These are phyloP conservation scores for Bembecia ichneumoniformis DNA, from an alignment of 2,888 invertebrate genomes.

Conservation along the genomic window DNA sequence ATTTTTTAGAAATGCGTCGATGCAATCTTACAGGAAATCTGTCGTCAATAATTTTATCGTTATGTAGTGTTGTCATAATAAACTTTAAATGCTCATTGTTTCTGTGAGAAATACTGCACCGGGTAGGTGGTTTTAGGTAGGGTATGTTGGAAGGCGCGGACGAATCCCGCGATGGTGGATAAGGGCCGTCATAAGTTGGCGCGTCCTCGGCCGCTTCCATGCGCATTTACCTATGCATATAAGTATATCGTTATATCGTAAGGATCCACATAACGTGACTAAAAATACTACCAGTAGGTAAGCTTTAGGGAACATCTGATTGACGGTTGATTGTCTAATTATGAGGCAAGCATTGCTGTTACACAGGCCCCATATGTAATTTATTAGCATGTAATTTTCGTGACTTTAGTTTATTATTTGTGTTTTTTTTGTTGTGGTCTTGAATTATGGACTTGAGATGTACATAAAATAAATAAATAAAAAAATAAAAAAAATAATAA, in stretches of 20 bases:
- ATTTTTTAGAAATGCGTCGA: not conserved
- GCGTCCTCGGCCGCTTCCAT: slow-evolving; percentile 22
- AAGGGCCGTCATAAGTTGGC: slow-evolving; percentile 58
- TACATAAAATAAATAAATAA: too few relatives aligned
- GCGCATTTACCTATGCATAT: slow-evolving; percentile 12
- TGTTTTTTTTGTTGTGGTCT: too few relatives aligned
- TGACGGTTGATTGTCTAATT: too few relatives aligned
- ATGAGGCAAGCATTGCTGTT: too few relatives aligned
- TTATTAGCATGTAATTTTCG: too few relatives aligned
- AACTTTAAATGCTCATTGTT: slow-evolving; percentile 65
- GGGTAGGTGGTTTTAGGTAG: slow-evolving; percentile 26
- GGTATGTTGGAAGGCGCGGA: slow-evolving; percentile 38
- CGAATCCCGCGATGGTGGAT: slow-evolving; percentile 54
- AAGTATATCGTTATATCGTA: slow-evolving; percentile 65
- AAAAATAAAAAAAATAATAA: too few relatives aligned
- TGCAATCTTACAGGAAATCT: not conserved
- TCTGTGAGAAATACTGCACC: slow-evolving; percentile 56
- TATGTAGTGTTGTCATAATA: slow-evolving; percentile 40
- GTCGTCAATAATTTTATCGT: not conserved
- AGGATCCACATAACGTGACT: not conserved
- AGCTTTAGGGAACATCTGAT: too few relatives aligned
- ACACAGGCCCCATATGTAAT: too few relatives aligned
- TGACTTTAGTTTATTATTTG: too few relatives aligned
- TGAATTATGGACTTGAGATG: too few relatives aligned
- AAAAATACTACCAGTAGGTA: too few relatives aligned